Base-by-base conservation (phyloP, 2,113 vertebrate genomes). In the Diadophis punctatus region DNA sequence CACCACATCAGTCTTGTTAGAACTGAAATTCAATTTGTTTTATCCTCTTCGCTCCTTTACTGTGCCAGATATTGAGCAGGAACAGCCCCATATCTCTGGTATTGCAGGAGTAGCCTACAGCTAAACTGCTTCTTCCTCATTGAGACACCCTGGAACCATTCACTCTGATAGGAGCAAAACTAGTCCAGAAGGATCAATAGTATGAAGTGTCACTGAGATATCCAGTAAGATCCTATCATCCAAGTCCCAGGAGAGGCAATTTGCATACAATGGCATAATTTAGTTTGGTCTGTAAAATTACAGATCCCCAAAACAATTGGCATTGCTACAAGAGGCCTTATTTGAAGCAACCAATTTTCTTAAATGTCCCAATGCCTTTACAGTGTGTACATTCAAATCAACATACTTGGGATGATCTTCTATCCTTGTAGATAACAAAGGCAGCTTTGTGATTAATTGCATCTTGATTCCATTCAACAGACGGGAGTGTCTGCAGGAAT, bases 401-500 rank as follows among this genome's bases (percentile, higher is more conserved):
- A 12, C 92, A 49, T 90, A 95, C 49, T 68, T 94, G 90, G 93
- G 52, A 84, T 91, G 53, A 94, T 91, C 93, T 94, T 92, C 91
- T 95, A 0, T 96, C 93, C 58, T 94, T 88, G 63, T 51, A 48
- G 90, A 94, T 51, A 92, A 39, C 89, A 90, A 58, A 93, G 63
- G 88, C 94, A 93, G 63, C 30, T 91, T 92, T 58, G 16, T 96
- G 95, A 96, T 95, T 96, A 95, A 95, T 94, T 96, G 56, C 58
- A 93, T 95, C 89, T 96, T 94, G 87, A 93, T 94, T 96, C 89
- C 43, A 5, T 86, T 87, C 92, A 97, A 58, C 10, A 93, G 93
- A 91, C n/a, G 92, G 90, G 55, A 89, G 53, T 92, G 48, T 90
- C 92, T 95, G 93, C 89, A 95, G 87, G 92, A 93, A 97, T 96